Percentiles rank a stretch among this genome's conserved stretches.
phyloP scores from a whole-genome alignment of 2,797 vertebrate species.

The Rhinophrynus dorsalis region DNA sequence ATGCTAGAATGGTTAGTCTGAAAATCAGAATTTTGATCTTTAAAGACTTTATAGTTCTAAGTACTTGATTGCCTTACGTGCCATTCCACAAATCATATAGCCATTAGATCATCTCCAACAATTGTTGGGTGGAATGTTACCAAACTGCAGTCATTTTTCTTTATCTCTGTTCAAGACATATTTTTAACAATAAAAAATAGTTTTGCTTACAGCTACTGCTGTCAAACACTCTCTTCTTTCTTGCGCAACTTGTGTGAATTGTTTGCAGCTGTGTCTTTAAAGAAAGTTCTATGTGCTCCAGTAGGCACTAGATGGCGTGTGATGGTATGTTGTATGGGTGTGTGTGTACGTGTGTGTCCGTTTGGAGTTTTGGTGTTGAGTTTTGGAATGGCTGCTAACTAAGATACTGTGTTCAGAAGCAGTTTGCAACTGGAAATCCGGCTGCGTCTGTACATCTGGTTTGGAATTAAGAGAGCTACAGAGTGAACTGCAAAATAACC shows the following conservation, averaged over 20 bases:
- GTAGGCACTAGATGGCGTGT: slow-evolving; percentile 44
- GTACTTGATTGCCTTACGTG: no score
- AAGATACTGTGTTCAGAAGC: background rate
- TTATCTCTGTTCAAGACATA: no score
- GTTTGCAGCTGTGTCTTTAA: background rate
- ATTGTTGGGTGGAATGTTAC: no score
- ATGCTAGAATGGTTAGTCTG: no score
- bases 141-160: no score
- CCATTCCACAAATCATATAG: no score
- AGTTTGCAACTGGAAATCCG: slow-evolving; percentile 3
- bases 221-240: no score
- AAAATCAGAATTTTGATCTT: no score
- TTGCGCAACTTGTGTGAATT: background rate
- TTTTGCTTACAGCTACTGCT: no score
- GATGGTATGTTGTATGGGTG: slow-evolving; percentile 36
- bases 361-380: slow-evolving; percentile 7
- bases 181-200: no score
- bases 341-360: slow-evolving; percentile 4
- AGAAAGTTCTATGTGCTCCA: slow-evolving; percentile 1
- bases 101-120: no score
- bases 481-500: background rate
- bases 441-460: background rate
- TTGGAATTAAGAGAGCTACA: background rate
- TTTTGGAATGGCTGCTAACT: slow-evolving; percentile 45
- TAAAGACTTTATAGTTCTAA: no score